phyloP scores from a whole-genome alignment of 1,140 invertebrate genomes.

The Trichoplusia ni region DNA sequence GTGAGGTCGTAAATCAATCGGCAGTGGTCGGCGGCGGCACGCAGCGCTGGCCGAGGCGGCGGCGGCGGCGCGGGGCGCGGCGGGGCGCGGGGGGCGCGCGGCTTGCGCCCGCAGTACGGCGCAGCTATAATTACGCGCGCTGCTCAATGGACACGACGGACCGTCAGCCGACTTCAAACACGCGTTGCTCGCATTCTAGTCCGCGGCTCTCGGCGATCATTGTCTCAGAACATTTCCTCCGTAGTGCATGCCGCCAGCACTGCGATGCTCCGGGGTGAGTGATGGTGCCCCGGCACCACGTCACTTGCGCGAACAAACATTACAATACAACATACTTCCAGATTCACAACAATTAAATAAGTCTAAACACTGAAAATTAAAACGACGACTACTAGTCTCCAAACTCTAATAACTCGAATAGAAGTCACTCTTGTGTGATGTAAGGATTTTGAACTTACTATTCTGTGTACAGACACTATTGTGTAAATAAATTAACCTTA shows the following conservation, averaged over 20 bases:
- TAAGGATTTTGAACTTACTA: no score
- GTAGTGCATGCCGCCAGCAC: not conserved
- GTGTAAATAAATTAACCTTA: no score
- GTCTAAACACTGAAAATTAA: no score
- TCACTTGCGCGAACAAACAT: no score
- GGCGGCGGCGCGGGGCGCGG: constrained; percentile 20
- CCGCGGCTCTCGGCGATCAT: constrained; percentile 25
- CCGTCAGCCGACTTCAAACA: constrained; percentile 37
- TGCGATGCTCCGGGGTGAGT: not conserved
- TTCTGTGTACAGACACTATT: no score
- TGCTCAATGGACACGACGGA: constrained; percentile 14
- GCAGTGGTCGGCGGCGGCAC: constrained; percentile 28
- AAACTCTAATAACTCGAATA: no score
- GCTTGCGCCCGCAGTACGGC: constrained; percentile 1
- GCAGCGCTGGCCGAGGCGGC: constrained; percentile 16
- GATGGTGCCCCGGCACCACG: not conserved
- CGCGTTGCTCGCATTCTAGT: constrained; percentile 34
- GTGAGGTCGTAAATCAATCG: constrained; percentile 52
- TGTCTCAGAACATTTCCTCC: constrained; percentile 25
- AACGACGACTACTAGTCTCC: no score
- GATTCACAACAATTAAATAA: no score
- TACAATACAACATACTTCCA: no score
- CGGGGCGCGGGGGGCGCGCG: constrained; percentile 5
- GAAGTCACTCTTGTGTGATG: no score
- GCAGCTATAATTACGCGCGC: constrained; percentile 6